Conservation (phyloP, 2,113 vertebrate genomes). For the Upupa epops region DNA sequence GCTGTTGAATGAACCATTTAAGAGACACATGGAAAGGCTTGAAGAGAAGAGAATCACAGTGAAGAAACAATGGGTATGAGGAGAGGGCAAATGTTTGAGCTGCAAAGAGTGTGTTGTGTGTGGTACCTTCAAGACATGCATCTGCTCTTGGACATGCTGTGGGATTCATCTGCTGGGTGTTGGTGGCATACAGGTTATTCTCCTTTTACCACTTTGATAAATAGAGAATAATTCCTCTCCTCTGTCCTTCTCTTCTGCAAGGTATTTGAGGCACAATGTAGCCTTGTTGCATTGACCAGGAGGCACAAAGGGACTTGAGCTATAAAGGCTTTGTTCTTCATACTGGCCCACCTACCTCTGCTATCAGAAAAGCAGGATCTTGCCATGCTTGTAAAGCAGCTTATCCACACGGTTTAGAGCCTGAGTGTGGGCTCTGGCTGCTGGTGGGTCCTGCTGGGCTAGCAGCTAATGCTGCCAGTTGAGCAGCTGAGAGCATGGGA, state of each 20-base stretch:
- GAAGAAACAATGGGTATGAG: not conserved
- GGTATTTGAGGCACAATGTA: not conserved
- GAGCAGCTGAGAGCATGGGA: not conserved
- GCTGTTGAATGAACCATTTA: not conserved
- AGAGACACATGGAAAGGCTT: not conserved
- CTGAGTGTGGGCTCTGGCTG: not conserved
- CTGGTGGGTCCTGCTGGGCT: not conserved
- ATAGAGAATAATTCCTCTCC: not conserved
- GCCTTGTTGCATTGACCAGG: not conserved
- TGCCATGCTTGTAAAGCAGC: rapidly evolving
- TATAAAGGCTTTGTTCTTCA: not conserved
- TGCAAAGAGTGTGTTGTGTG: not conserved
- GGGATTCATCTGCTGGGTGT: not conserved
- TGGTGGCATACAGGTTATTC: not conserved
- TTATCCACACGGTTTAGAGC: not conserved
- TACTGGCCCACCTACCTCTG: not conserved
- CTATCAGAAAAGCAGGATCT: not conserved
- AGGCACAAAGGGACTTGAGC: not conserved
- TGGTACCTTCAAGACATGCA: not conserved
- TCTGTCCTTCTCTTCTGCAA: not conserved
- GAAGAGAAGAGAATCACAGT: not conserved
- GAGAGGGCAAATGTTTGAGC: not conserved
- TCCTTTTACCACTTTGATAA: not conserved
- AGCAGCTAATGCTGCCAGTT: not conserved
- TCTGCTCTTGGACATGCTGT: not conserved